A percentile compares a stretch with the other conserved stretches of the same genome.
Evolutionary conservation across 2,888 invertebrate species (phyloP).

Genomic region (Ectropis crepuscularia): DNA sequence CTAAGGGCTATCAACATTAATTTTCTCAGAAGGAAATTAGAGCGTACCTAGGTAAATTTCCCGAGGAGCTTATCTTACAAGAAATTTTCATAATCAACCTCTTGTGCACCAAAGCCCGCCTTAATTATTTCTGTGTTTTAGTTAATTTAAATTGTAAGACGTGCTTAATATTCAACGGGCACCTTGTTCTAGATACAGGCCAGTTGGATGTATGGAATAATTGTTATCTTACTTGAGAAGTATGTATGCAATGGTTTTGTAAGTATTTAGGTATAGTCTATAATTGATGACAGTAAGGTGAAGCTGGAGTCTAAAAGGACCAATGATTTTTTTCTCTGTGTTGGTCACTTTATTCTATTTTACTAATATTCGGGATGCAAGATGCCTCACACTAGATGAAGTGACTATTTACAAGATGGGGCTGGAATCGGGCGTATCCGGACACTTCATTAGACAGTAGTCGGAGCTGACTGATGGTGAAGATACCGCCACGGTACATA

Average conservation of each 20-base stretch:
- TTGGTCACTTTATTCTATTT: too few species aligned
- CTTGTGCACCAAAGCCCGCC: slow-evolving; percentile 17
- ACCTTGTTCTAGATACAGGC: slow-evolving; percentile 56
- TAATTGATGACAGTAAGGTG: not conserved
- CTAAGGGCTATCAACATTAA: slow-evolving; percentile 11
- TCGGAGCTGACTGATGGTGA: too few species aligned
- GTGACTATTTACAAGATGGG: too few species aligned
- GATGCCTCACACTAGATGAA: too few species aligned
- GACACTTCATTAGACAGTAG: too few species aligned
- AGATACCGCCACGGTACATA: too few species aligned
- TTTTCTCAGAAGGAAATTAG: slow-evolving; percentile 10
- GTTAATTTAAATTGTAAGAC: slow-evolving; percentile 27
- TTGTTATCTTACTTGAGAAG: slow-evolving; percentile 31
- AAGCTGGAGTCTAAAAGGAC: too few species aligned
- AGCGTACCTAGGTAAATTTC: slow-evolving; percentile 17
- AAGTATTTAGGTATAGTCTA: too few species aligned
- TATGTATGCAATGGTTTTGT: slow-evolving; percentile 11
- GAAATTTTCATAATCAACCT: slow-evolving; percentile 19
- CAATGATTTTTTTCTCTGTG: too few species aligned
- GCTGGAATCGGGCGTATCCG: too few species aligned
- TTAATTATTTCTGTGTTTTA: slow-evolving; percentile 25
- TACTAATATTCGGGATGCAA: too few species aligned
- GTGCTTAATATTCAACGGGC: slow-evolving; percentile 61
- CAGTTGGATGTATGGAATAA: slow-evolving; percentile 63
- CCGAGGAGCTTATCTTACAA: slow-evolving; percentile 31